Percentiles rank a stretch among this genome's conserved stretches.
phyloP scores from a whole-genome alignment of 2,888 invertebrate species.

The Noctua comes region DNA sequence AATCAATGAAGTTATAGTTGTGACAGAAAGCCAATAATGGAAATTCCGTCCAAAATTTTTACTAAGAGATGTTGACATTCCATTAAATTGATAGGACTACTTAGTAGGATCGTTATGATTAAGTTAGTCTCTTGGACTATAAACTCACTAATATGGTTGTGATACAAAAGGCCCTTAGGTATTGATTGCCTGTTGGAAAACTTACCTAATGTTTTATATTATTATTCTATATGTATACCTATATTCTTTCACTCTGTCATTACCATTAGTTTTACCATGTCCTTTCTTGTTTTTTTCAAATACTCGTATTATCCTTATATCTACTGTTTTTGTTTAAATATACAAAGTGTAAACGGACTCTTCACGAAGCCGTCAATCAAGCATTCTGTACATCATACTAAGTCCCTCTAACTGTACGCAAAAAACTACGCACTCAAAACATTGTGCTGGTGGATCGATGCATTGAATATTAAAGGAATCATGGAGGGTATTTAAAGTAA shows the following conservation, averaged over 20 bases:
- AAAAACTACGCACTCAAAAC: too few species aligned
- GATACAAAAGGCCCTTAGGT: slow-evolving; percentile 48
- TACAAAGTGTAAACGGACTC: background rate
- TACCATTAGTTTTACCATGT: background rate
- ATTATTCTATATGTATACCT: background rate
- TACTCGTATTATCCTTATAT: background rate
- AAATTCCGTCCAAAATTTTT: slow-evolving; percentile 19
- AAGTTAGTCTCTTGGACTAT: slow-evolving; percentile 59
- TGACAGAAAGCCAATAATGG: background rate
- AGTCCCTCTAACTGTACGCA: too few species aligned
- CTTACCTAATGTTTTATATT: background rate
- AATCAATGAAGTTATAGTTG: background rate
- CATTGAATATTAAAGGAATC: background rate
- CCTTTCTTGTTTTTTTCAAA: background rate
- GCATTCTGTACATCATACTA: background rate
- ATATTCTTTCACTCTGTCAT: background rate
- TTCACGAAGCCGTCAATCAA: background rate
- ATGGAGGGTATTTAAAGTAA: background rate
- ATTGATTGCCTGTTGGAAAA: slow-evolving; percentile 15
- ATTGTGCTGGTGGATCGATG: background rate
- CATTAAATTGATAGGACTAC: slow-evolving; percentile 29
- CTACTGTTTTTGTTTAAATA: background rate
- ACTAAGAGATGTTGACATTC: slow-evolving; percentile 32
- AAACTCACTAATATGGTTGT: slow-evolving; percentile 66
- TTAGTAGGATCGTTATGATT: slow-evolving; percentile 20